Evolutionary conservation across 2,113 vertebrate species (phyloP), one percentile per base, ranked within the genome.

Genomic region (Eurystomus gularis): DNA sequence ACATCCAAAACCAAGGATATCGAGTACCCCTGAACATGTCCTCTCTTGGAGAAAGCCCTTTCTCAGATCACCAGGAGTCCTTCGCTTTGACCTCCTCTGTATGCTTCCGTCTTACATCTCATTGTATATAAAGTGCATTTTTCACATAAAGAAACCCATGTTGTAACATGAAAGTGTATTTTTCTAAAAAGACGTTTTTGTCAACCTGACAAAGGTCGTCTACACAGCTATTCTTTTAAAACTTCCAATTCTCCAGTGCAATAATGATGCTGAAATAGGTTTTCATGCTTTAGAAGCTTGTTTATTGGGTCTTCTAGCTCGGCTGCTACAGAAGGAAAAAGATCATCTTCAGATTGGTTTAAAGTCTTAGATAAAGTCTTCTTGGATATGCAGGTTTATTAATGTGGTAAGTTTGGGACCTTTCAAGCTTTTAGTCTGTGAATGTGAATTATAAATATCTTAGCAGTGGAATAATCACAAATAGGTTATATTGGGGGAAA

Each of bases 181-280:
- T 93, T 94, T 49, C 73, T 37, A 68, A 40, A 82, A 88, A 81
- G 78, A 83, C 12, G 5, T 78, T 95, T 97, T 84, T 92, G 82
- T 33, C 58, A 80, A 58, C 12, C 39, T 78, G 93, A 68, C 66
- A 90, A 81, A 93, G 94, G 92, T 93, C 79, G 71, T 8, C 88
- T 66, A 10, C 10, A 12, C 28, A 66, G 71, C 37, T 80, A 7
- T 19, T 85, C 61, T 66, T 83, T 70, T 51, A 78, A 86, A 94
- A 37, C 15, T 24, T 61, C 26, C 17, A 20, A 44, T 77, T 93
- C 35, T 91, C 62, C 14, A 4, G 11, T 33, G 13, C 14, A 25
- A 8, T 68, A 82, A 85, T 42, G 51, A 77, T 90, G 62, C 42
- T 66, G 79, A 76, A 65, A 46, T 76, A 48, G 8, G 23, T 83